Evolutionary conservation across 2,113 vertebrate genomes (phyloP).

Genomic region (Eulacestoma nigropectus): DNA sequence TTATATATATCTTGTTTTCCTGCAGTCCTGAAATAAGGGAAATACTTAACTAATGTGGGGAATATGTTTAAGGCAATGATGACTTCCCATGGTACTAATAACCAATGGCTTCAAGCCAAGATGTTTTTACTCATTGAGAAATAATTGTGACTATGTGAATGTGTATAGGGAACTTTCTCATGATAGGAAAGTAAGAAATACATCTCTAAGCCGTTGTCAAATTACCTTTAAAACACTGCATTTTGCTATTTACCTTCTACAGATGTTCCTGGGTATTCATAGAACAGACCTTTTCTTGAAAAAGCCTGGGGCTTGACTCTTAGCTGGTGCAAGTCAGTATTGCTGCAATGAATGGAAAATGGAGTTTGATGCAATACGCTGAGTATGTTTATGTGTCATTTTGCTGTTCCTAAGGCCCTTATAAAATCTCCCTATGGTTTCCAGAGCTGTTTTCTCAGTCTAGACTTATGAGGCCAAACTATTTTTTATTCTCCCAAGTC

Average conservation of each 20-base stretch:
- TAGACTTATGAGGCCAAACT: not conserved
- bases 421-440: not conserved
- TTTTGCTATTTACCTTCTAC: not conserved
- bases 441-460: not conserved
- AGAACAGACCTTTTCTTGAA: not conserved
- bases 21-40: constrained; percentile 59
- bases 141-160: not conserved
- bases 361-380: not conserved
- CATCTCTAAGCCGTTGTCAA: not conserved
- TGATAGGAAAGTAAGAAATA: not conserved
- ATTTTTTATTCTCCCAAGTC: not conserved
- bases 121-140: not conserved
- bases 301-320: not conserved
- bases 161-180: not conserved
- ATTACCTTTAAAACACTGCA: not conserved
- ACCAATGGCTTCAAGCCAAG: constrained; percentile 48
- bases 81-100: constrained; percentile 49
- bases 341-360: not conserved
- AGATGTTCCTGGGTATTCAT: not conserved
- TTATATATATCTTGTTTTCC: constrained; percentile 61
- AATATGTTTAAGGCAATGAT: constrained; percentile 40
- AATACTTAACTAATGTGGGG: constrained; percentile 44
- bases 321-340: not conserved
- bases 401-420: not conserved
- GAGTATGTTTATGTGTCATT: not conserved